Evolutionary conservation across 2,888 invertebrate genomes (phyloP).

Genomic region (Biston stratarius): DNA sequence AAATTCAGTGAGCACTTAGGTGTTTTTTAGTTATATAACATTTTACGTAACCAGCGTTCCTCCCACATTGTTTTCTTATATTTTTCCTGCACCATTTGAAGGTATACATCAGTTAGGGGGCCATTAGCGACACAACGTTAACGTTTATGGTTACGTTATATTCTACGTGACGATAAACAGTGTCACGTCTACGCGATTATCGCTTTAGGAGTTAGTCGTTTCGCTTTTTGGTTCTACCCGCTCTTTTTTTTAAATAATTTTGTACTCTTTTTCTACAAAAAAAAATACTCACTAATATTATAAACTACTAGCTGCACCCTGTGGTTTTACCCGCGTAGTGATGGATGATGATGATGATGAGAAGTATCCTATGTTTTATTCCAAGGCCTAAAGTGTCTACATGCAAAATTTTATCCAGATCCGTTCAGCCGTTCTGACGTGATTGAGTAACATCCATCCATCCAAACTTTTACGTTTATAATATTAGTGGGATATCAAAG

Average conservation of each 20-base stretch:
- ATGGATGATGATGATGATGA: too few relatives aligned
- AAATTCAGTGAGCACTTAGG: too few relatives aligned
- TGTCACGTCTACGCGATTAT: slow-evolving; percentile 64
- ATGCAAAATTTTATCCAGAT: too few relatives aligned
- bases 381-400: too few relatives aligned
- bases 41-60: slow-evolving; percentile 15
- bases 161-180: slow-evolving; percentile 66
- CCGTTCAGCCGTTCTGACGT: too few relatives aligned
- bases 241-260: background rate
- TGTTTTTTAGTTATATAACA: background rate
- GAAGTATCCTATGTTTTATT: too few relatives aligned
- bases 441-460: too few relatives aligned
- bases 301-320: too few relatives aligned
- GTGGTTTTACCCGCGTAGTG: too few relatives aligned
- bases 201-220: slow-evolving; percentile 48
- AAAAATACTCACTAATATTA: background rate
- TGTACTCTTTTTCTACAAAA: background rate
- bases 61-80: slow-evolving; percentile 37
- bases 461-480: too few relatives aligned
- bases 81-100: slow-evolving; percentile 39
- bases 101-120: slow-evolving; percentile 45
- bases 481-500: too few relatives aligned
- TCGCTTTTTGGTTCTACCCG: slow-evolving; percentile 34
- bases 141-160: slow-evolving; percentile 59
- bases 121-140: slow-evolving; percentile 60